Base-by-base conservation (phyloP, 2,888 invertebrate species). In the Chrysomela aeneicollis region DNA sequence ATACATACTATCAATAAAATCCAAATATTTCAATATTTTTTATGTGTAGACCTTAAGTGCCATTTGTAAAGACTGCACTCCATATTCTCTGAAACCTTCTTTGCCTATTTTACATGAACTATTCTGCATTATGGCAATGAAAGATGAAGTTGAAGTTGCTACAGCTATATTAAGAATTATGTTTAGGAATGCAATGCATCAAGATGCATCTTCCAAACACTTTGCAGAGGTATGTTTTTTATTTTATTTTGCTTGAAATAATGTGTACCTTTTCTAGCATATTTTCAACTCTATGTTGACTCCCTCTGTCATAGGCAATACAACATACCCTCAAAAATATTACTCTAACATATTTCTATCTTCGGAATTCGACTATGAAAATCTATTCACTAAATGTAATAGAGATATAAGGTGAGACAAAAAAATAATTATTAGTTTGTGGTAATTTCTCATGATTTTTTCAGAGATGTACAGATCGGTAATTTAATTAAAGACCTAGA, bases 111-210 rank as follows among this genome's bases (percentile, higher is more conserved):
- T 74, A 10, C 70, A 73, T 53, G 68, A 68, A 46, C 30, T 74
- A 37, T 73, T 68, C 60, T 66, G 71, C 19, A 53, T 64, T 18
- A 61, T 74, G 53, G 67, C 69, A 19, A 30, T 65, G 8, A 71
- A 69, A 66, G 32, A 59, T 8, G 70, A 71, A 54, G 55, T 18
- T 12, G 64, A 64, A 42, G 62, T 68, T 35, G 67, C 72, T 47
- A 18, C 60, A 55, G 64, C 67, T 18, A 68, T 74, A 57, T 61
- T 74, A 30, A 72, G 64, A 55, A 71, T 73, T 42, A 68, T 74
- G 26, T 66, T 69, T 18, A 72, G 66, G 61, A 73, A 66, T 66
- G 74, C 73, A 1, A 67, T 73, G 68, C 73, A 73, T 63, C 65
- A 69, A 19, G 74, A 74, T 68, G 63, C 69, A 12, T 59, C 69